A percentile compares a stretch with the other conserved stretches of the same genome.
Conservation (phyloP, 2,113 vertebrate genomes). For the Microcebus jonahi region DNA sequence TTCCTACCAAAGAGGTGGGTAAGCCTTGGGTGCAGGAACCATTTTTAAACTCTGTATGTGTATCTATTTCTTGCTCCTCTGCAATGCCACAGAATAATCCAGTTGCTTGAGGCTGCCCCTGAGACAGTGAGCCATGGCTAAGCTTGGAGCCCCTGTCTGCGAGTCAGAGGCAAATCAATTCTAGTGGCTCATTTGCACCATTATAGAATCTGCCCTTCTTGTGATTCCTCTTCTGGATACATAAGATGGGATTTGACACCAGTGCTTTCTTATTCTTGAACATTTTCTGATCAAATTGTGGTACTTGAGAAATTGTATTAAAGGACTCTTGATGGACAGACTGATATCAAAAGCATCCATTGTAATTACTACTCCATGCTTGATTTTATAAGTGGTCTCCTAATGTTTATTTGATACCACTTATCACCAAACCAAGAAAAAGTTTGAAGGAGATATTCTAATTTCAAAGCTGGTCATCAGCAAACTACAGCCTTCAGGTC, state of each 20-base stretch:
- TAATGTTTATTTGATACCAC: not conserved
- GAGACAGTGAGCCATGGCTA: not conserved
- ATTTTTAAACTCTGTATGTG: not conserved
- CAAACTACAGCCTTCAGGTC: not conserved
- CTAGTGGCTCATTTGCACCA: not conserved
- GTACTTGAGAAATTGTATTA: not conserved
- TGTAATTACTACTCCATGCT: not conserved
- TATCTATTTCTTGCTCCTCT: not conserved
- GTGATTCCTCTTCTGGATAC: not conserved
- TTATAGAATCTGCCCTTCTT: not conserved
- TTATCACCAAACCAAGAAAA: constrained; percentile 12
- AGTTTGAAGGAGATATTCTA: not conserved
- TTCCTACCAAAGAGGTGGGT: not conserved
- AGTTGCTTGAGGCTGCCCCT: too few relatives aligned
- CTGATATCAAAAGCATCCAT: not conserved
- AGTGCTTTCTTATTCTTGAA: not conserved
- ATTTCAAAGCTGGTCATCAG: not conserved
- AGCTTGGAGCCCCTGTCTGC: not conserved
- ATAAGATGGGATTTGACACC: not conserved
- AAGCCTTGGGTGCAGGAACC: not conserved
- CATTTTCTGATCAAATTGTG: not conserved
- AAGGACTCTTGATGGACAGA: not conserved
- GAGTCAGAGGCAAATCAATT: not conserved
- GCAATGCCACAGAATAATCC: not conserved
- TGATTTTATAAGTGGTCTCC: not conserved